phyloP scores from a whole-genome alignment of 2,113 vertebrate genomes.

The Ahaetulla prasina region DNA sequence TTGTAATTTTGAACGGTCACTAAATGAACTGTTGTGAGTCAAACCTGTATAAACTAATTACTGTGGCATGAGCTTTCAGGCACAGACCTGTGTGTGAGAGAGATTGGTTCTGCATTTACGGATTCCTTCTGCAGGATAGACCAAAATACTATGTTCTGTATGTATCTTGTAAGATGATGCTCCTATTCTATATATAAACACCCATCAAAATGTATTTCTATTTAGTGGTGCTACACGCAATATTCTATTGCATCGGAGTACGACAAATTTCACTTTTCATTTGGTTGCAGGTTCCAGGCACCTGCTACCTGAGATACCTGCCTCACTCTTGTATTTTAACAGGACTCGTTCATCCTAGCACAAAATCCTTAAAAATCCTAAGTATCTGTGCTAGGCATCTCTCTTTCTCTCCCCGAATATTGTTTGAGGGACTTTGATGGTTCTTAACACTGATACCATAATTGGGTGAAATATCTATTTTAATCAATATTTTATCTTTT shows the following conservation, averaged over 20 bases:
- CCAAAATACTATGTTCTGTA: not conserved
- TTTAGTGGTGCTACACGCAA: not conserved
- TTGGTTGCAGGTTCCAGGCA: not conserved
- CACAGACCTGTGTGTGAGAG: no score
- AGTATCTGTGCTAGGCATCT: not conserved
- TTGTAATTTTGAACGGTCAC: no score
- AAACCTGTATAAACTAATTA: not conserved
- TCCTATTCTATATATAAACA: not conserved
- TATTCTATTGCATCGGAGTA: not conserved
- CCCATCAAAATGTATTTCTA: no score
- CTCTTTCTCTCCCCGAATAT: not conserved
- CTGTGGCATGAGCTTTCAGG: not conserved
- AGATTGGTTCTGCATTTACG: not conserved
- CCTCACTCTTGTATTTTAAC: not conserved
- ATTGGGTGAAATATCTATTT: not conserved
- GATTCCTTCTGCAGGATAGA: not conserved
- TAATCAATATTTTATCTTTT: conserved; percentile 6
- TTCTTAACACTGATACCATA: not conserved
- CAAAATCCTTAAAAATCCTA: not conserved
- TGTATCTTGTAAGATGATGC: not conserved
- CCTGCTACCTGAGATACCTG: not conserved
- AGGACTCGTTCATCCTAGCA: not conserved
- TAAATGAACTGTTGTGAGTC: no score
- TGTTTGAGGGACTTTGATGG: not conserved
- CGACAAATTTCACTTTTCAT: not conserved